Conservation (phyloP, 92 coral and sea anemone species). For the Porites rus region DNA sequence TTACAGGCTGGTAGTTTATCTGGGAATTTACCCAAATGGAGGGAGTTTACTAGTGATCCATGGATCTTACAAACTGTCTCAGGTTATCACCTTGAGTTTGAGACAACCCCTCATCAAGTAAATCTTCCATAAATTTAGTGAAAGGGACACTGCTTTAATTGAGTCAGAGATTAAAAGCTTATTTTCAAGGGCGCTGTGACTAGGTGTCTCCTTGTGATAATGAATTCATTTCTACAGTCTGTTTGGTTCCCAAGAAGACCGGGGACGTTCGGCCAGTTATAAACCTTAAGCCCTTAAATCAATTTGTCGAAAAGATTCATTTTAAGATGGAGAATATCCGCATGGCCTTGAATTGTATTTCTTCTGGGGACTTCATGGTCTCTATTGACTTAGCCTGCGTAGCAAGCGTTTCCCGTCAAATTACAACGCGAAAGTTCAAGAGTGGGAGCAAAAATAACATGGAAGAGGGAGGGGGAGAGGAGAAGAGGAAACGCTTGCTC, state of each 20-base stretch:
- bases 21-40: not conserved
- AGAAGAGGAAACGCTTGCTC: no score
- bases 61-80: conserved; percentile 56
- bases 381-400: no score
- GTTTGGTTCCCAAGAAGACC: conserved; percentile 27
- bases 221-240: conserved; percentile 27
- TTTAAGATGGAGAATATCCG: no score
- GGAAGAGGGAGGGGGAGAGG: no score
- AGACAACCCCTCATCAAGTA: conserved; percentile 14
- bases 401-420: no score
- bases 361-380: no score
- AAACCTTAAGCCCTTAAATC: conserved; percentile 17
- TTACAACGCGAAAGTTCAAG: not conserved
- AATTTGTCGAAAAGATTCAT: no score
- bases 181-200: not conserved
- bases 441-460: no score
- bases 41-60: conserved; percentile 50
- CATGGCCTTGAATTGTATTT: no score
- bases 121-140: not conserved
- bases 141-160: not conserved
- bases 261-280: conserved; percentile 50
- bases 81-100: conserved; percentile 39
- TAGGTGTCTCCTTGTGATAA: conserved; percentile 25
- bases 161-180: not conserved
- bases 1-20: no score